phyloP scores from a whole-genome alignment of 2,797 vertebrate species.

The Sebastes trivittatus region DNA sequence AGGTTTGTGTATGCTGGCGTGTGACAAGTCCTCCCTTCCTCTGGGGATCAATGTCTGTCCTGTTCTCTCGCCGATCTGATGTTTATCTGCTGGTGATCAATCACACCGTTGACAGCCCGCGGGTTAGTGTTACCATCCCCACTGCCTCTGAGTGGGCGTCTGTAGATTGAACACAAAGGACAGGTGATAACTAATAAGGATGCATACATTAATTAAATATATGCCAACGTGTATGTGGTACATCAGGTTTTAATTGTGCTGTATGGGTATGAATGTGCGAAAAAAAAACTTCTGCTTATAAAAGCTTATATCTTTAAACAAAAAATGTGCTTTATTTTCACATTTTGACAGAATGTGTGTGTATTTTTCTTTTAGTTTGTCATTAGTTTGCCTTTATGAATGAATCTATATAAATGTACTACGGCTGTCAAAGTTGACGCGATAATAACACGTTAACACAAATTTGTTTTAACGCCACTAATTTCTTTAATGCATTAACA shows the following conservation, averaged over 20 bases:
- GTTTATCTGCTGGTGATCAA: slow-evolving; percentile 83
- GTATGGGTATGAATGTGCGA: not conserved
- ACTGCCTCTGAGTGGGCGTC: slow-evolving; percentile 45
- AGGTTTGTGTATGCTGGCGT: slow-evolving; percentile 74
- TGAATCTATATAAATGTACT: not conserved
- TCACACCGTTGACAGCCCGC: slow-evolving; percentile 76
- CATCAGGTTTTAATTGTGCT: not conserved
- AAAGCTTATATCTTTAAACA: not conserved
- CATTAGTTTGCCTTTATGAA: not conserved
- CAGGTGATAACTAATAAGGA: slow-evolving; percentile 36
- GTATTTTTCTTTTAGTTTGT: not conserved
- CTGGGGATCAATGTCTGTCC: slow-evolving; percentile 80
- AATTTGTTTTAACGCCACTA: not conserved
- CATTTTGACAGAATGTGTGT: not conserved
- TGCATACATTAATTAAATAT: slow-evolving; percentile 13
- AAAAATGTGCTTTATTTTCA: not conserved
- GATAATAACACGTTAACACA: too few species aligned
- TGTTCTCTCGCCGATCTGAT: slow-evolving; percentile 79
- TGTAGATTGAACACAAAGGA: slow-evolving; percentile 35
- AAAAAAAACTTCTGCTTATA: not conserved
- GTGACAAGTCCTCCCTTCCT: slow-evolving; percentile 80
- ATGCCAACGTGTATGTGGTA: not conserved
- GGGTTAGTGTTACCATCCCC: slow-evolving; percentile 74
- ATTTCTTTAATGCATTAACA: not conserved
- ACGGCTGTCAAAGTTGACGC: too few species aligned